phyloP scores from a whole-genome alignment of 2,888 invertebrate genomes.

The Torymus tubicola region DNA sequence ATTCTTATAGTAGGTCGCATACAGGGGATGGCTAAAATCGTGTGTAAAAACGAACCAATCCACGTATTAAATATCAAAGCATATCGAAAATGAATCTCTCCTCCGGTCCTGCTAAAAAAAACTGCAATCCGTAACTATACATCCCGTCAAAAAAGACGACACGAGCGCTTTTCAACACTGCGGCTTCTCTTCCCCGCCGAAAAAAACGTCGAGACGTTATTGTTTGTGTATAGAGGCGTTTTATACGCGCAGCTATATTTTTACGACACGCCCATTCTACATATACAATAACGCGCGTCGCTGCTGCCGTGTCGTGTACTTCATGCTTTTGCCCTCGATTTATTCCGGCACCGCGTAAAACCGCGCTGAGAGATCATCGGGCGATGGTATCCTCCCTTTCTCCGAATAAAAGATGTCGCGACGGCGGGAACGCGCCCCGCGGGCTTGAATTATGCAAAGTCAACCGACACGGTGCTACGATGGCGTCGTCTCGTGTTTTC shows the following conservation, averaged over 20 bases:
- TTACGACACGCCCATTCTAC: neutral
- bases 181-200: too few relatives aligned
- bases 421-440: slow-evolving; percentile 29
- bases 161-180: too few relatives aligned
- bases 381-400: neutral
- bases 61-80: too few relatives aligned
- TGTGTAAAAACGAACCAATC: too few relatives aligned
- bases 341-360: slow-evolving; percentile 26
- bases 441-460: slow-evolving; percentile 52
- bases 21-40: too few relatives aligned
- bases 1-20: too few relatives aligned
- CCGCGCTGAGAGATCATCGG: slow-evolving; percentile 39
- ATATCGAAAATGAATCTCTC: too few relatives aligned
- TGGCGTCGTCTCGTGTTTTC: too few relatives aligned
- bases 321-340: slow-evolving; percentile 19
- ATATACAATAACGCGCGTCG: neutral
- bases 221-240: neutral
- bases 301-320: neutral
- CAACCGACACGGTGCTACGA: neutral
- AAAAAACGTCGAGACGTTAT: neutral
- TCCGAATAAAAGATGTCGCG: slow-evolving; percentile 48
- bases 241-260: slow-evolving; percentile 14
- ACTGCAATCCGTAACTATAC: too few relatives aligned
- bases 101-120: too few relatives aligned
- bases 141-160: too few relatives aligned